Conservation (phyloP, 2,888 invertebrate genomes). For the Acleris laterana region DNA sequence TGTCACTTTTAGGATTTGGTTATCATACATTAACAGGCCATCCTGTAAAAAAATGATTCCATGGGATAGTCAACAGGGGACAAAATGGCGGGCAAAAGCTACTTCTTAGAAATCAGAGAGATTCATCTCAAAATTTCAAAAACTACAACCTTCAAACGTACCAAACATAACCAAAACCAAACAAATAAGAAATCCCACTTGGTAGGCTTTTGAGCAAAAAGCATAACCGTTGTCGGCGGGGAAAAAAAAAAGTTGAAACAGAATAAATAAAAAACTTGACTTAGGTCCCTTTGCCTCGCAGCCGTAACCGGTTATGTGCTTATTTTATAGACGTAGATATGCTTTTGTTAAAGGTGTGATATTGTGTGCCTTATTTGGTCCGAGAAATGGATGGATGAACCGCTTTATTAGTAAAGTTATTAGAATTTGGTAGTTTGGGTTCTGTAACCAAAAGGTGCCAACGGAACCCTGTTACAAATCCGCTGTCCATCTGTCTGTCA, state of each 20-base stretch:
- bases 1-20: too few species aligned
- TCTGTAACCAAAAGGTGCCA: too few species aligned
- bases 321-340: conserved; percentile 41
- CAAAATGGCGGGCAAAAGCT: too few species aligned
- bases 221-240: conserved; percentile 35
- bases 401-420: too few species aligned
- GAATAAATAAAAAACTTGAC: conserved; percentile 39
- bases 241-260: conserved; percentile 40
- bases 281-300: conserved; percentile 39
- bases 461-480: too few species aligned
- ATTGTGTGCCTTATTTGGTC: conserved; percentile 5
- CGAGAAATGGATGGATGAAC: neutral
- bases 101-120: too few species aligned
- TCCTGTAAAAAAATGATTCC: too few species aligned
- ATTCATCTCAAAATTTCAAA: conserved; percentile 19
- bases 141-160: conserved; percentile 20
- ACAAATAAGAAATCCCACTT: conserved; percentile 31
- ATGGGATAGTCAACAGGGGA: too few species aligned
- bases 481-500: too few species aligned
- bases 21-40: too few species aligned
- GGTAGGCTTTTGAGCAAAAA: conserved; percentile 41
- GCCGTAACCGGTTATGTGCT: conserved; percentile 35
- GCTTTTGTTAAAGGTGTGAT: conserved; percentile 36
- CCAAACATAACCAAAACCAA: conserved; percentile 13
- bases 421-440: too few species aligned